Evolutionary conservation across 2,797 vertebrate genomes (phyloP).

Genomic region (Myoxocephalus aenaeus): DNA sequence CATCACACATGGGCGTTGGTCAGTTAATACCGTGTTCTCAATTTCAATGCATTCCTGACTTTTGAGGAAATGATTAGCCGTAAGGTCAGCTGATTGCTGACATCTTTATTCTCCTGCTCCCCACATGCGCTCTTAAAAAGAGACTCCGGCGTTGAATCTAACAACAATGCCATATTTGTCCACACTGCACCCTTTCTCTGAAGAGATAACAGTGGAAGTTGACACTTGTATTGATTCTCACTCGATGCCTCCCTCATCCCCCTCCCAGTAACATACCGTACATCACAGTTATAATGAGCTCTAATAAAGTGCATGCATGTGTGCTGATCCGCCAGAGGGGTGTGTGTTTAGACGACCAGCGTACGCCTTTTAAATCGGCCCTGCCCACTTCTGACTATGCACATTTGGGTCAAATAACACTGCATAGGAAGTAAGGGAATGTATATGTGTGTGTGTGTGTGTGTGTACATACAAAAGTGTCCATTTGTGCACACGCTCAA

Average conservation of each 20-base stretch:
- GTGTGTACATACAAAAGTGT: neutral
- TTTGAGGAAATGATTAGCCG: constrained; percentile 32
- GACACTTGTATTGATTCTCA: neutral
- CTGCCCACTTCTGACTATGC: constrained; percentile 41
- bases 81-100: no score
- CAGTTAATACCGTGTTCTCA: neutral
- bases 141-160: neutral
- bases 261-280: neutral
- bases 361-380: constrained; percentile 36
- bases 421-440: neutral
- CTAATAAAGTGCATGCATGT: neutral
- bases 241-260: neutral
- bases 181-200: neutral
- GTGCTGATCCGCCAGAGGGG: neutral
- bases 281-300: neutral
- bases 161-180: neutral
- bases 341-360: constrained; percentile 13
- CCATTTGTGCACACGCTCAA: neutral
- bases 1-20: constrained; percentile 10
- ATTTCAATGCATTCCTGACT: neutral
- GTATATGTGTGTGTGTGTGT: constrained; percentile 20
- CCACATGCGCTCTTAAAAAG: no score
- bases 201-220: constrained; percentile 18
- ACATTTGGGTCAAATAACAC: constrained; percentile 59
- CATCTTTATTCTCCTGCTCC: neutral